phyloP scores from a whole-genome alignment of 2,113 vertebrate species.

The Cephalopterus ornatus region DNA sequence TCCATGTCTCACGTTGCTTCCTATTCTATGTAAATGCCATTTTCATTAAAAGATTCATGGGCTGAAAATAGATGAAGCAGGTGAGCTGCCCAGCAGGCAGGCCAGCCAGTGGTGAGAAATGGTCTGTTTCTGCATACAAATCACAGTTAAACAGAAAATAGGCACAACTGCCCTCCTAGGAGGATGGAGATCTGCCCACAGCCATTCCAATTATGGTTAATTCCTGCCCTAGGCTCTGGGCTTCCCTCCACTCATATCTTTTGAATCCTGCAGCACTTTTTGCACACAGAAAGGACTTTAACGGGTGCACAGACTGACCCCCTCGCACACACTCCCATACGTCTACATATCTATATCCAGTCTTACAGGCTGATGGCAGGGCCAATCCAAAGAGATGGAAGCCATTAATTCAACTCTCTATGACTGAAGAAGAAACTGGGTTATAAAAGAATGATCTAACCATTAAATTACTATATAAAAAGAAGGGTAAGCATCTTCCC shows the following conservation, averaged over 20 bases:
- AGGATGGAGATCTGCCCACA: neutral
- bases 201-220: neutral
- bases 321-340: neutral
- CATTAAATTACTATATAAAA: neutral
- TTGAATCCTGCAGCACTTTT: neutral
- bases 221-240: neutral
- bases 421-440: neutral
- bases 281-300: neutral
- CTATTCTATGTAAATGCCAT: neutral
- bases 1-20: neutral
- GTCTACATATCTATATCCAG: neutral
- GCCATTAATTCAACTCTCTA: neutral
- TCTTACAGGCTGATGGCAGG: neutral
- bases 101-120: neutral
- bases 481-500: neutral
- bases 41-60: neutral
- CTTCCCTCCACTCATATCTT: neutral
- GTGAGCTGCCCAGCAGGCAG: slow-evolving; percentile 45
- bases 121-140: slow-evolving; percentile 14
- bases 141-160: neutral
- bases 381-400: neutral
- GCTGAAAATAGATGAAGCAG: neutral
- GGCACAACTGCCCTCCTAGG: neutral
- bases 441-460: neutral
- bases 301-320: neutral